These are phyloP conservation scores for Coccyzus lansbergi DNA, from an alignment of 2,797 vertebrate genomes.

Conservation along the genomic window DNA sequence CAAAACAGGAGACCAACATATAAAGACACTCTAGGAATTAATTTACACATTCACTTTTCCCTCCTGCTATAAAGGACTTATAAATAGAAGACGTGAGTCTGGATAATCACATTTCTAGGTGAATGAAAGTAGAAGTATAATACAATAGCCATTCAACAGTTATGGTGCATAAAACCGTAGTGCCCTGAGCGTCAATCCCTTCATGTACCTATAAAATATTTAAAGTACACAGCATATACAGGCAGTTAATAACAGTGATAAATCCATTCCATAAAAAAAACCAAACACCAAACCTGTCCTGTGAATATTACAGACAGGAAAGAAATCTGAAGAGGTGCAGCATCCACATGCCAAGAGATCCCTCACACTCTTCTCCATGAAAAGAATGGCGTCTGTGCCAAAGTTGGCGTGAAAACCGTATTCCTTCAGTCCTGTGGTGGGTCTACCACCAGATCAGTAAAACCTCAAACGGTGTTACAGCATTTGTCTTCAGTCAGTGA, in stretches of 20 bases:
- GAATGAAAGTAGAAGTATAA: neutral
- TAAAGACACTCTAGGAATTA: neutral
- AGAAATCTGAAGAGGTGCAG: neutral
- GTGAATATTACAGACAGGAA: neutral
- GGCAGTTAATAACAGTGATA: neutral
- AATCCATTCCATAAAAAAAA: neutral
- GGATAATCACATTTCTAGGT: neutral
- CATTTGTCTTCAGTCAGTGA: neutral
- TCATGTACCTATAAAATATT: constrained; percentile 12
- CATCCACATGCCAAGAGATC: neutral
- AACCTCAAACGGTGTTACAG: neutral
- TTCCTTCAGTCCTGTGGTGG: neutral
- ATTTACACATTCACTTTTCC: neutral
- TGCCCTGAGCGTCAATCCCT: neutral
- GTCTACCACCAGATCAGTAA: neutral
- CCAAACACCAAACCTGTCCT: neutral
- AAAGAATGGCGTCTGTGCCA: neutral
- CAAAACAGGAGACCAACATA: neutral
- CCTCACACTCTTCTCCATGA: neutral
- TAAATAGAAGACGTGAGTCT: neutral
- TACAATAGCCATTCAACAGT: neutral
- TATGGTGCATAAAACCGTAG: neutral
- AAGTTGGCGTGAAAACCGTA: neutral
- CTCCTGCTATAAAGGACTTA: neutral
- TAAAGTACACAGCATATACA: neutral